Conservation (phyloP, 53 echinoderm and acorn worm species). For the Crossaster papposus region DNA sequence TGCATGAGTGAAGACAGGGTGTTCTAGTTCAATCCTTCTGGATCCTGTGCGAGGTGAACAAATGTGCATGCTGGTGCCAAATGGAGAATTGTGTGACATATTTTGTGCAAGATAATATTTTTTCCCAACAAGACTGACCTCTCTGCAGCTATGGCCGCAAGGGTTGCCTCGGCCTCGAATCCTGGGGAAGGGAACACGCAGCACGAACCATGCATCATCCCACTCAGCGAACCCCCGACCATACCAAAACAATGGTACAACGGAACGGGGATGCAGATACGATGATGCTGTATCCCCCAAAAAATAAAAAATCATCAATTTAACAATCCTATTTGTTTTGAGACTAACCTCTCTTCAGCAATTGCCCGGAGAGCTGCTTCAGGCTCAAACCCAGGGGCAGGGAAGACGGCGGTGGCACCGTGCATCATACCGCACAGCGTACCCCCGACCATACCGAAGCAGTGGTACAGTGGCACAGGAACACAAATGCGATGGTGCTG, state of each 20-base stretch:
- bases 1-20: too few species aligned
- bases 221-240: conserved; percentile 73
- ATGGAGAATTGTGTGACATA: too few species aligned
- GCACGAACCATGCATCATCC: conserved; percentile 74
- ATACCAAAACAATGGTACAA: conserved; percentile 93
- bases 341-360: conserved; percentile 77
- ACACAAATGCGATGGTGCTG: conserved; percentile 81
- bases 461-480: conserved; percentile 89
- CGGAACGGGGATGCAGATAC: conserved; percentile 78
- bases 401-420: conserved; percentile 79
- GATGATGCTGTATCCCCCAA: conserved; percentile 81
- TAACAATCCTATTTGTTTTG: background rate
- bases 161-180: conserved; percentile 78
- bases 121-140: conserved; percentile 61
- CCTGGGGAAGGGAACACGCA: conserved; percentile 72
- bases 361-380: conserved; percentile 74
- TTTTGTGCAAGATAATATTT: too few species aligned
- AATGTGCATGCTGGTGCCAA: too few species aligned
- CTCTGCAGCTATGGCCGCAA: conserved; percentile 76
- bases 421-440: conserved; percentile 67
- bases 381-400: conserved; percentile 79
- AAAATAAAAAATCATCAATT: background rate
- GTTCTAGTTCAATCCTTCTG: too few species aligned
- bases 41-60: too few species aligned
- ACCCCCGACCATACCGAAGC: conserved; percentile 93